A percentile compares a stretch with the other conserved stretches of the same genome.
These are phyloP conservation scores for Gastrophryne carolinensis DNA, from an alignment of 2,797 vertebrate species.

Conservation along the genomic window DNA sequence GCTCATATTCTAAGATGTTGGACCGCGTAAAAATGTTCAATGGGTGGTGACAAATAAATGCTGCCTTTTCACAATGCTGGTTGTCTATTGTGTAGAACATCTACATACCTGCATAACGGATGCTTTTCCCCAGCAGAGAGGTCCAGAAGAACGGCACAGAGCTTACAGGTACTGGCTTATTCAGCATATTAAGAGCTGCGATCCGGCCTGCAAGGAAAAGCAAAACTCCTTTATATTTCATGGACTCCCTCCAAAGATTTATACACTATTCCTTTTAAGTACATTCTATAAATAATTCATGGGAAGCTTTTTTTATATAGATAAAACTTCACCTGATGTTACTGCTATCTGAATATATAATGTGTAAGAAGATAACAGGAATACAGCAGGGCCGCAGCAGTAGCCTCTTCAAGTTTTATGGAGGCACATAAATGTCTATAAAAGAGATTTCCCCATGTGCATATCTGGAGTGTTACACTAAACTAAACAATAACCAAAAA, in stretches of 20 bases:
- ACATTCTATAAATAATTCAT: neutral
- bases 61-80: no score
- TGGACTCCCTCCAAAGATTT: neutral
- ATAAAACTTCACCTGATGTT: neutral
- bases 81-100: no score
- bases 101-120: conserved; percentile 79
- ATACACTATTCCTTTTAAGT: neutral
- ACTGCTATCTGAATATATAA: neutral
- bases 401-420: neutral
- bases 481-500: no score
- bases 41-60: no score
- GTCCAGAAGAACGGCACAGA: conserved; percentile 89
- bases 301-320: neutral
- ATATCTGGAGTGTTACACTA: no score
- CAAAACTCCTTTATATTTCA: neutral
- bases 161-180: conserved; percentile 64
- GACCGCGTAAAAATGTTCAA: no score
- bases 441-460: no score
- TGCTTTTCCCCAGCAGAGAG: conserved; percentile 74
- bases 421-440: neutral
- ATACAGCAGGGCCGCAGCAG: neutral
- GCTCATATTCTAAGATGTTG: no score
- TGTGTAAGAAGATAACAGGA: no score
- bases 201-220: conserved; percentile 68
- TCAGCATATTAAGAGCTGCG: conserved; percentile 83